Percentiles rank a stretch among this genome's conserved stretches.
These are phyloP conservation scores for Andrena chrysosceles DNA, from an alignment of 2,888 invertebrate genomes.

Conservation along the genomic window DNA sequence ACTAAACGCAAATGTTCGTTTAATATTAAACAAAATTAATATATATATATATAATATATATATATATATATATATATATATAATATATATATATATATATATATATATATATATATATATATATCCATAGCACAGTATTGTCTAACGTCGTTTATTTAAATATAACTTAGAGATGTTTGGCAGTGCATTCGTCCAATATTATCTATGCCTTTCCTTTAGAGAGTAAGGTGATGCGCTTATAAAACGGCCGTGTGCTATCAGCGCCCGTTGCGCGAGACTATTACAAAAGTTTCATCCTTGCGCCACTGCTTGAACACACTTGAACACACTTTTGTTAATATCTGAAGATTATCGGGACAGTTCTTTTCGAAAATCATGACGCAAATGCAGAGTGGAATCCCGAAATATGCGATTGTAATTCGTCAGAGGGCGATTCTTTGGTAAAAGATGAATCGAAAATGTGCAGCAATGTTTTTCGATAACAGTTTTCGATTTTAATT, in stretches of 20 bases:
- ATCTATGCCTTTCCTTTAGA: slow-evolving; percentile 54
- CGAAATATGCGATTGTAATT: slow-evolving; percentile 21
- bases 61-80: slow-evolving; percentile 18
- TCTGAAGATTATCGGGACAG: slow-evolving; percentile 29
- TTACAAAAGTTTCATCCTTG: slow-evolving; percentile 24
- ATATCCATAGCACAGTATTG: slow-evolving; percentile 66
- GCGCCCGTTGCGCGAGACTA: slow-evolving; percentile 9
- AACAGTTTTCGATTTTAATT: no score
- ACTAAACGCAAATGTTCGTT: slow-evolving; percentile 47
- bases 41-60: slow-evolving; percentile 5
- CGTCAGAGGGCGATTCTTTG: neutral
- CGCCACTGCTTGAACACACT: slow-evolving; percentile 44
- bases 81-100: neutral
- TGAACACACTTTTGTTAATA: slow-evolving; percentile 45
- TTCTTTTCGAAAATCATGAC: neutral
- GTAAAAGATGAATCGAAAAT: neutral
- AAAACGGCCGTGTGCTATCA: slow-evolving; percentile 16
- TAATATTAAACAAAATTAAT: slow-evolving; percentile 46
- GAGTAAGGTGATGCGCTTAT: slow-evolving; percentile 11
- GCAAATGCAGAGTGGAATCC: neutral
- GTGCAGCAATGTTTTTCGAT: no score
- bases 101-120: neutral
- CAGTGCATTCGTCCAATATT: slow-evolving; percentile 77
- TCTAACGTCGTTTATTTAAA: slow-evolving; percentile 67
- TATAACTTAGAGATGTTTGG: slow-evolving; percentile 80